These are phyloP conservation scores for Enteromius fasciolatus DNA, from an alignment of 2,797 vertebrate genomes.

Conservation along the genomic window DNA sequence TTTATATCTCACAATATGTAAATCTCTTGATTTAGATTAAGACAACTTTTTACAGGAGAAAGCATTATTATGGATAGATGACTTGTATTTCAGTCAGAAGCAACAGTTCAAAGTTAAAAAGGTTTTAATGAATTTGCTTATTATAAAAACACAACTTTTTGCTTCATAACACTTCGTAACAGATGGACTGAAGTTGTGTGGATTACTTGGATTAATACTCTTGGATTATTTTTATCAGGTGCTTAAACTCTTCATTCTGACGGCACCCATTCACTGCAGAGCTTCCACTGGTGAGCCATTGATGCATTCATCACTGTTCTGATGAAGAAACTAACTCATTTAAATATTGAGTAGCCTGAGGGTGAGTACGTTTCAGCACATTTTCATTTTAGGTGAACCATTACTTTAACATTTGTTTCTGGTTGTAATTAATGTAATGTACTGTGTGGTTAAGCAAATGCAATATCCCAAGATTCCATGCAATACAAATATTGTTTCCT, in stretches of 20 bases:
- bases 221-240: neutral
- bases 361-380: neutral
- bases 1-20: neutral
- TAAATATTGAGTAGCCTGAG: neutral
- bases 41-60: neutral
- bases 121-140: neutral
- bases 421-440: neutral
- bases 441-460: neutral
- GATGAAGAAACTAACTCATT: neutral
- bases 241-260: neutral
- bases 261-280: neutral
- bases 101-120: neutral
- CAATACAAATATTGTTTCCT: neutral
- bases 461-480: neutral
- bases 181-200: neutral
- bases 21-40: neutral
- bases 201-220: neutral
- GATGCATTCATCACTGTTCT: neutral
- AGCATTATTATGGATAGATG: neutral
- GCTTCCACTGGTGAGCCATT: neutral
- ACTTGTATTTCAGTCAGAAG: neutral
- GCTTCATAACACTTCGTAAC: neutral
- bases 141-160: neutral
- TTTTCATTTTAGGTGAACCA: neutral
- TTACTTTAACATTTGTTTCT: neutral